Evolutionary conservation across 2,888 invertebrate species (phyloP).

Genomic region (Calameuta pallipes): DNA sequence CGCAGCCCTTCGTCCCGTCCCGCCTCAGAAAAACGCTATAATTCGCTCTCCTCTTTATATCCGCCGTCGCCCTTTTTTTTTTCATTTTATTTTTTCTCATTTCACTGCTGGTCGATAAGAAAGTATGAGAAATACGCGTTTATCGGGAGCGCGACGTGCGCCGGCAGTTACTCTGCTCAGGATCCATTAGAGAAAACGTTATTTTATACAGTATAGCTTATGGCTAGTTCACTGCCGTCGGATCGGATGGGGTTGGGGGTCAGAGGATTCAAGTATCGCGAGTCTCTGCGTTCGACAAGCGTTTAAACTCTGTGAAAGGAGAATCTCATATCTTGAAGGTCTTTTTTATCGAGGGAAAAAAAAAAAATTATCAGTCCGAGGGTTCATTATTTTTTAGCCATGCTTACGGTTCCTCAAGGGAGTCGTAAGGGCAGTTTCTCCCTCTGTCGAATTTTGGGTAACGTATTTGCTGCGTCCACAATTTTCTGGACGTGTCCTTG

Average conservation of each 20-base stretch:
- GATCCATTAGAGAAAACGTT: slow-evolving; percentile 4
- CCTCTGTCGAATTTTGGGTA: background rate
- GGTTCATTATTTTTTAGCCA: background rate
- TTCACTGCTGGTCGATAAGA: background rate
- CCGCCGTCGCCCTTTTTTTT: background rate
- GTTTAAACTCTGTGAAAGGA: background rate
- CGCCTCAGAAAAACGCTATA: background rate
- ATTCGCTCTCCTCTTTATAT: background rate
- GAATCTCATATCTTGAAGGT: background rate
- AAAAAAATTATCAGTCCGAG: background rate
- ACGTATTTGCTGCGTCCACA: background rate
- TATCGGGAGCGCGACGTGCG: background rate
- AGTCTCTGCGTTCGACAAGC: background rate
- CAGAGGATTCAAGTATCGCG: background rate
- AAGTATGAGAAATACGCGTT: background rate
- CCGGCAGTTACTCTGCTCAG: slow-evolving; percentile 10
- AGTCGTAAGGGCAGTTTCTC: background rate
- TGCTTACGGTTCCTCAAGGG: background rate
- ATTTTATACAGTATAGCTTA: background rate
- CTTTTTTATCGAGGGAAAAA: background rate
- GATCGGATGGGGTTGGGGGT: background rate
- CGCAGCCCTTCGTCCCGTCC: background rate
- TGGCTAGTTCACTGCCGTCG: background rate
- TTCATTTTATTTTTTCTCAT: background rate
- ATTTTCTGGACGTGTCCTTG: background rate